Evolutionary conservation across 2,888 invertebrate species (phyloP), one percentile per base, ranked within the genome.

Genomic region (Caenorhabditis auriculariae): DNA sequence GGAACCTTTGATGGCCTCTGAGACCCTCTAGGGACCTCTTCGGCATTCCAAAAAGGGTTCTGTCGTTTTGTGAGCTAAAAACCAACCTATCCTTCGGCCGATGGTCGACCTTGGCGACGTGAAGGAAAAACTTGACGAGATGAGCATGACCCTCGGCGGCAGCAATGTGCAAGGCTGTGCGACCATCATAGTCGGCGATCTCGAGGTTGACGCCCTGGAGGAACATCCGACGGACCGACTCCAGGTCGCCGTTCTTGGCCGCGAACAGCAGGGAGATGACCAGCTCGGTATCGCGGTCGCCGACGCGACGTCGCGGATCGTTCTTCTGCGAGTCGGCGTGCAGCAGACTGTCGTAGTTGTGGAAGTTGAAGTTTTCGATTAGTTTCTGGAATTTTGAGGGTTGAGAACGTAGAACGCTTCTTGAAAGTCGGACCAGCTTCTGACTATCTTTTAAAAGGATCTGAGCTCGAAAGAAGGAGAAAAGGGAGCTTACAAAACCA

Each of bases 251-350:
- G 81, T 91, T 90, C 21, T 93, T 91, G 4, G 95, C 91, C 37
- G 93, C 91, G 83, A 93, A 95, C 41, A 95, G 85, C 29, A 96
- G 86, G 84, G 92, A 91, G 7, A 95, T 93, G 74, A 95, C 91
- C 68, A 90, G 90, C 24, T 92, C 87, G 1, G 93, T 93, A 78
- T 90, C 91, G 29, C 70, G 69, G 47, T 67, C 67, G 28, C 77
- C 78, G 39, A 74, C 48, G 32, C 66, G 37, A 24, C 68, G 41
- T 28, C 66, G 51, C 27, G 71, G 72, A 49, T 72, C 72, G 28
- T 61, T 55, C 46, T 72, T 72, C 15, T 53, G 43, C 24, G 61
- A 59, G 19, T 60, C 73, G 12, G 72, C 66, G 52, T 80, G 77
- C 12, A 75, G 69, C 24, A 80, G 60, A 17, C 66, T 73, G 56